Evolutionary conservation across 2,113 vertebrate species (phyloP), one percentile per base, ranked within the genome.

Genomic region (Hiodon alosoides): DNA sequence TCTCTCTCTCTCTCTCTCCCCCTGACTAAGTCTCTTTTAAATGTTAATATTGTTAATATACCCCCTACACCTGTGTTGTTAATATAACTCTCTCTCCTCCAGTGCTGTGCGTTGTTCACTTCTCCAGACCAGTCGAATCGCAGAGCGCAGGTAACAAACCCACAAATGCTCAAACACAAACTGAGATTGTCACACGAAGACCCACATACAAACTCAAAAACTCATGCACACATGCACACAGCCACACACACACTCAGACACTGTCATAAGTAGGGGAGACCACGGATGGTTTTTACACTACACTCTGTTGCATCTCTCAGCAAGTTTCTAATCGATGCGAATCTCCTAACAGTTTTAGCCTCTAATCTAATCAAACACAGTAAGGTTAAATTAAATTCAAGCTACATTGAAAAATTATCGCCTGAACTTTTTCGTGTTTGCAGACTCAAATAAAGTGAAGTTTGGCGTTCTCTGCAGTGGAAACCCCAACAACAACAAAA

Each of bases 381-480:
- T 71, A n/a, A 71, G 11, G 14, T 4, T 31, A n/a, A 31, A 31
- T 31, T 31, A 31, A 31, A 31, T 31, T 31, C 31, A 31, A 2
- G 31, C 31, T 31, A 31, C 31, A 31, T 31, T 31, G 31, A 31
- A 31, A 31, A 31, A 31, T 31, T 31, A 31, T 31, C 31, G 31
- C 2, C 3, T 59, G 16, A 6, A 6, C 55, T 4, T 65, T 31
- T 1, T 48, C 14, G 8, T 67, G 13, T 59, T 31, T 3, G 59
- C 69, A 77, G 76, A 55, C 7, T 51, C 62, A 1, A 58, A 68
- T n/a, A 61, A 10, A 64, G 78, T 82, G 11, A 83, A 67, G 59
- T 85, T 86, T 70, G 83, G 82, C 2, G 31, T 74, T 7, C 78
- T 86, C 17, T 85, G 85, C 76, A 83, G 76, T 72, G 79, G 79